Conservation (phyloP, 2,797 vertebrate species). For the Parauchenoglanis punctatus region DNA sequence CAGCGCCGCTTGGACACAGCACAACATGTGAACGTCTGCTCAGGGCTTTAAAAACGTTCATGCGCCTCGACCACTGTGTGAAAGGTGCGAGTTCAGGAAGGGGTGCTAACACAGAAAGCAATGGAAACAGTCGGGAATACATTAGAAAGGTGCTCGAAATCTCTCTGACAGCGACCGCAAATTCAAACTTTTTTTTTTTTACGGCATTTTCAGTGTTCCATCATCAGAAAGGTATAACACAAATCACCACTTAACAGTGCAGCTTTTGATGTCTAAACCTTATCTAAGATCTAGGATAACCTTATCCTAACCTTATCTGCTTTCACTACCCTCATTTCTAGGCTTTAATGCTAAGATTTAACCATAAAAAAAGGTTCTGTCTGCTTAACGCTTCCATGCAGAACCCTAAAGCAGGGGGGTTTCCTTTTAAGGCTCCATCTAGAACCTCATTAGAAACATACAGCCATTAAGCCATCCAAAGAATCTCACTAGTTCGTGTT, state of each 20-base stretch:
- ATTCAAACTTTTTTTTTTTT: not conserved
- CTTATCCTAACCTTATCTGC: too few relatives aligned
- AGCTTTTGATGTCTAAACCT: not conserved
- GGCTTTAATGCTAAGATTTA: not conserved
- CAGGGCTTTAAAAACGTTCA: slow-evolving; percentile 59
- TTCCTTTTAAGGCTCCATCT: not conserved
- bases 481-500: not conserved
- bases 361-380: not conserved
- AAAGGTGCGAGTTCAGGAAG: slow-evolving; percentile 25
- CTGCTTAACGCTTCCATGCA: not conserved
- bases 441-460: not conserved
- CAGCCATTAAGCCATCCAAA: not conserved
- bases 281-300: too few relatives aligned
- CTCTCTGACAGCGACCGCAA: not conserved
- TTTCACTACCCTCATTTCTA: not conserved
- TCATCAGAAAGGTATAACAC: not conserved
- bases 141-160: not conserved
- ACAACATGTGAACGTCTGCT: slow-evolving; percentile 37
- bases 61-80: slow-evolving; percentile 52
- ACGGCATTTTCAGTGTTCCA: too few relatives aligned
- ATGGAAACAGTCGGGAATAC: not conserved
- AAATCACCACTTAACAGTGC: not conserved
- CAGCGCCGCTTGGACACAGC: slow-evolving; percentile 51
- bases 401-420: not conserved
- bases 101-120: not conserved